Conservation (phyloP, 2,797 vertebrate species). For the Tadarida brasiliensis region DNA sequence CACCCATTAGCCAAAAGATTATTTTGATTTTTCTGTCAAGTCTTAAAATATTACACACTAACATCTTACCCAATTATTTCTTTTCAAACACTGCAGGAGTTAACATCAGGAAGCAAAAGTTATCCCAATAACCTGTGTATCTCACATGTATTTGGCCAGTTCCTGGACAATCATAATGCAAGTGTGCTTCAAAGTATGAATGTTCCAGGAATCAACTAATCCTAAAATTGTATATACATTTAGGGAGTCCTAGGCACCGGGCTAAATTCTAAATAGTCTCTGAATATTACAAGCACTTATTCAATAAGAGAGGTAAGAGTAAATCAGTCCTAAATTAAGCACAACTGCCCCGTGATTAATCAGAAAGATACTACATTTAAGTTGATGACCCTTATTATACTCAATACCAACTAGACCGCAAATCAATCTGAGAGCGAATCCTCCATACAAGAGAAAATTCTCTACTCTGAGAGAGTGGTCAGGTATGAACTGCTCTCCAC, state of each 20-base stretch:
- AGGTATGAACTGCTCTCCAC: background rate
- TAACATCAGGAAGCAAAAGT: slow-evolving; percentile 46
- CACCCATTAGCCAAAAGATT: slow-evolving; percentile 21
- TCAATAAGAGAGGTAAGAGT: background rate
- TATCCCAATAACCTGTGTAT: background rate
- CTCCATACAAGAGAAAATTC: background rate
- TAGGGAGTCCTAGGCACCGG: background rate
- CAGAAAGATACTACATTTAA: background rate
- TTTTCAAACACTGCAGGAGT: slow-evolving; percentile 29
- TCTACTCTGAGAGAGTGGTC: background rate
- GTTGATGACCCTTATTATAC: background rate
- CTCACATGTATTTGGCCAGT: slow-evolving; percentile 14
- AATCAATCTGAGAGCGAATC: background rate
- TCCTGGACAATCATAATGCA: slow-evolving; percentile 6
- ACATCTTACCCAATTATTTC: slow-evolving; percentile 22
- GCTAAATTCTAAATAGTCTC: slow-evolving; percentile 5
- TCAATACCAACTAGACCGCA: background rate
- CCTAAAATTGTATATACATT: background rate
- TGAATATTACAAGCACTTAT: background rate
- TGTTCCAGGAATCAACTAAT: background rate
- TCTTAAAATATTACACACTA: slow-evolving; percentile 49
- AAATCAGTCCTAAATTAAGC: slow-evolving; percentile 20
- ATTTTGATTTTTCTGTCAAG: slow-evolving; percentile 3
- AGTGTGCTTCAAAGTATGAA: background rate
- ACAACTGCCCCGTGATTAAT: slow-evolving; percentile 2